Conservation (phyloP, 2,113 vertebrate species). For the Poeciliopsis occidentalis region DNA sequence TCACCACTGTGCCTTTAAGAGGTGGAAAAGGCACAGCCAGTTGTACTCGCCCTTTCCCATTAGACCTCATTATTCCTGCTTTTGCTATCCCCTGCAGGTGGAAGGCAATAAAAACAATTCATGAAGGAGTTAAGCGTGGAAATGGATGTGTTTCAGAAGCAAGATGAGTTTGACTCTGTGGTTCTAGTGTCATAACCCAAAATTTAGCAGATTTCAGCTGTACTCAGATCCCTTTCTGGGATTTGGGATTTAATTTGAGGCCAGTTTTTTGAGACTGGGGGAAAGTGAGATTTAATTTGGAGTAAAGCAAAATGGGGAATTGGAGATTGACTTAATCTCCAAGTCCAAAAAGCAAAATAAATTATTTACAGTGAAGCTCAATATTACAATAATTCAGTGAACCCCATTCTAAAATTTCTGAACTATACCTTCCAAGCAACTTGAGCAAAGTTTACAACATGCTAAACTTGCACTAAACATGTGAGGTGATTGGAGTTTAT, state of each 20-base stretch:
- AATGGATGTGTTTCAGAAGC: constrained; percentile 21
- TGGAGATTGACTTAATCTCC: too few species aligned
- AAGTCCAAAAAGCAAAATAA: too few species aligned
- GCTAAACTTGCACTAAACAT: too few species aligned
- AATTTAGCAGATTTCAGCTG: constrained; percentile 3
- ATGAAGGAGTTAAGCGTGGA: constrained; percentile 13
- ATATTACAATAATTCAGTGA: too few species aligned
- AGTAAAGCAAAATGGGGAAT: background rate
- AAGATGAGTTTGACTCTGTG: constrained; percentile 24
- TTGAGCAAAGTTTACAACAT: too few species aligned
- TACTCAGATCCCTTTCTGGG: constrained; percentile 1
- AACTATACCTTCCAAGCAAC: too few species aligned
- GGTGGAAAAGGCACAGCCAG: constrained; percentile 19
- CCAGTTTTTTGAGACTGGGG: background rate
- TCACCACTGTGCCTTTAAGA: background rate
- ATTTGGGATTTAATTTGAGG: background rate
- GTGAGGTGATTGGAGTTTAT: too few species aligned
- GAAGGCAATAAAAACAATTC: constrained; percentile 34
- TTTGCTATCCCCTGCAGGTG: constrained; percentile 22
- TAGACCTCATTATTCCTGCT: constrained; percentile 37
- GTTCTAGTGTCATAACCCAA: background rate
- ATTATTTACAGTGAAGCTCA: too few species aligned
- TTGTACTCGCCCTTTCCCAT: constrained; percentile 12
- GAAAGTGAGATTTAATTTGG: background rate
- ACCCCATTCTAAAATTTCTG: too few species aligned